Conservation (phyloP, 2,888 invertebrate genomes). For the Alloscopus bannaensis region DNA sequence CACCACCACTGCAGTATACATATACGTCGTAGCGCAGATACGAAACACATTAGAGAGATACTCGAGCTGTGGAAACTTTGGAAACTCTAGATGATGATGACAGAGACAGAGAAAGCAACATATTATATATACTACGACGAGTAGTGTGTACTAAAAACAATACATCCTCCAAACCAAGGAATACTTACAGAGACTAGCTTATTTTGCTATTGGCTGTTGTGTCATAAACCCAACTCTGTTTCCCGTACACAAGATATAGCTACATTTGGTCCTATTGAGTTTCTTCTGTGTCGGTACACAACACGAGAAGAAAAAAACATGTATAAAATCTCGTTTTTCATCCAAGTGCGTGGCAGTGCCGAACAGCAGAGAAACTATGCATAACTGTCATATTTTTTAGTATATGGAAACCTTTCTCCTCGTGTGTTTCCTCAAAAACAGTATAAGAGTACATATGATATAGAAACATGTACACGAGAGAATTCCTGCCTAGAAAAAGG, state of each 20-base stretch:
- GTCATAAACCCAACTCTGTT: conserved; percentile 34
- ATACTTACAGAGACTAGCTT: neutral
- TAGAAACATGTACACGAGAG: neutral
- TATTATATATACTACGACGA: too few relatives aligned
- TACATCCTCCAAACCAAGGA: neutral
- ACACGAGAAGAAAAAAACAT: neutral
- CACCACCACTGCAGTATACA: neutral
- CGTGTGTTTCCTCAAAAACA: too few relatives aligned
- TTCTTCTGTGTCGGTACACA: neutral
- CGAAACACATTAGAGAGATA: too few relatives aligned
- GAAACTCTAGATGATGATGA: neutral
- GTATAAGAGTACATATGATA: neutral
- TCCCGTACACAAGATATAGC: too few relatives aligned
- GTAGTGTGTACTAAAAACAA: conserved; percentile 16
- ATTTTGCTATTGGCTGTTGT: conserved; percentile 34
- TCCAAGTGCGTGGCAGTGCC: neutral
- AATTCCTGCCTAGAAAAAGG: neutral
- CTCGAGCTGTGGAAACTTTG: neutral
- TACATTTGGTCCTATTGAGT: too few relatives aligned
- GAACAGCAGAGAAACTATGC: conserved; percentile 1
- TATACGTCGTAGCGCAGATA: conserved; percentile 1
- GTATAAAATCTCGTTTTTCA: conserved; percentile 23
- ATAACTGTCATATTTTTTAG: conserved; percentile 12
- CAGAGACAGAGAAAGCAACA: neutral
- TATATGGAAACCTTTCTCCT: too few relatives aligned